Conservation (phyloP, 2,888 invertebrate species). For the Opisthograptis luteolata region DNA sequence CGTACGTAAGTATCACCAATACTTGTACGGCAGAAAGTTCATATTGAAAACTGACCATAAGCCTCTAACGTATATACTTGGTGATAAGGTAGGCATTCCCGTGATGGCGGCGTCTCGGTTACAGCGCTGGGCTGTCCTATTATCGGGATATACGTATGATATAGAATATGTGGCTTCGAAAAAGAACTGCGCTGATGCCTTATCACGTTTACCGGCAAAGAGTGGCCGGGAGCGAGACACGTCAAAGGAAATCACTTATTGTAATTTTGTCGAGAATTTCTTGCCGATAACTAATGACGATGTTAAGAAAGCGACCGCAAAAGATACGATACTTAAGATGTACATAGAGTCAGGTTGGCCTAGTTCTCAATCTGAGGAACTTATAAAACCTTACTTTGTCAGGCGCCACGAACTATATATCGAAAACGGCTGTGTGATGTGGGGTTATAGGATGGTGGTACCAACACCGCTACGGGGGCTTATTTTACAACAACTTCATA, state of each 20-base stretch:
- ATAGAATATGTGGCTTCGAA: not conserved
- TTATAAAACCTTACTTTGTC: not conserved
- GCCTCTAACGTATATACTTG: not conserved
- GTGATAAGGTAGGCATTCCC: not conserved
- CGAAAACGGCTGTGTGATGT: conserved; percentile 26
- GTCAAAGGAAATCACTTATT: not conserved
- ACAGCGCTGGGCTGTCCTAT: not conserved
- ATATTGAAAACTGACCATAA: not conserved
- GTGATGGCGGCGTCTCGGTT: not conserved
- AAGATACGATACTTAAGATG: not conserved
- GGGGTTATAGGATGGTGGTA: conserved; percentile 16
- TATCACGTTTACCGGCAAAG: not conserved
- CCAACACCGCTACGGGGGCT: not conserved
- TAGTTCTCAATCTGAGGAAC: not conserved
- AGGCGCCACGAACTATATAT: not conserved
- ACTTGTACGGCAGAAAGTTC: too few relatives aligned
- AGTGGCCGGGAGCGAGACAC: too few relatives aligned
- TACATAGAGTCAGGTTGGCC: not conserved
- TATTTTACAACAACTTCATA: not conserved
- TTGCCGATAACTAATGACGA: too few relatives aligned
- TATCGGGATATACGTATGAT: not conserved
- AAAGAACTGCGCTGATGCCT: not conserved
- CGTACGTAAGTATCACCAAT: not conserved
- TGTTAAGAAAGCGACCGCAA: not conserved
- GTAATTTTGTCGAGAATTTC: not conserved